These are phyloP conservation scores for Hesperophylax magnus DNA, from an alignment of 1,140 invertebrate species.

Conservation along the genomic window DNA sequence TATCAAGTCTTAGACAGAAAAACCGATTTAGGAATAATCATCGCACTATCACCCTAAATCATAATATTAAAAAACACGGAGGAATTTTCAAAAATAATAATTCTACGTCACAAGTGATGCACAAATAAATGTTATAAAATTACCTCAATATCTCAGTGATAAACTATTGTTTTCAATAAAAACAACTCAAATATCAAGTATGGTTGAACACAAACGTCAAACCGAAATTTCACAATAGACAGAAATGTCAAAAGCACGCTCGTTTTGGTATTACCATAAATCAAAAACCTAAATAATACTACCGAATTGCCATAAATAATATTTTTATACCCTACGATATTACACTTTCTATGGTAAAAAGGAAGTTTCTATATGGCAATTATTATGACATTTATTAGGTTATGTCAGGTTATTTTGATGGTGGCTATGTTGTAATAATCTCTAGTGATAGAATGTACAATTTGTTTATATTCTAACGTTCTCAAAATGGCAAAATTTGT, in stretches of 20 bases:
- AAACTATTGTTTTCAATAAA: too few relatives aligned
- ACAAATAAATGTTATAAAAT: too few relatives aligned
- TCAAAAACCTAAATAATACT: not conserved
- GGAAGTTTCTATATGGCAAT: not conserved
- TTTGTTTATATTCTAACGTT: slow-evolving; percentile 19
- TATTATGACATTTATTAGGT: slow-evolving; percentile 11
- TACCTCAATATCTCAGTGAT: too few relatives aligned
- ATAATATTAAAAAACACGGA: too few relatives aligned
- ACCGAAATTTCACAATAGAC: slow-evolving; percentile 23
- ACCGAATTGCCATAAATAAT: too few relatives aligned
- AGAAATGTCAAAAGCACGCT: slow-evolving; percentile 46
- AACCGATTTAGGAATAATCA: too few relatives aligned
- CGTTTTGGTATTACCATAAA: slow-evolving; percentile 12
- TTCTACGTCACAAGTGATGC: too few relatives aligned
- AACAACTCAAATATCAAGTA: not conserved
- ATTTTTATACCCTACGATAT: too few relatives aligned
- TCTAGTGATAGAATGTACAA: not conserved
- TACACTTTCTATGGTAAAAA: too few relatives aligned
- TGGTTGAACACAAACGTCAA: slow-evolving; percentile 15
- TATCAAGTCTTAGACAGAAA: too few relatives aligned
- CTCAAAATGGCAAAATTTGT: slow-evolving; percentile 17
- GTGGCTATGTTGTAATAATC: not conserved
- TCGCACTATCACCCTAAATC: too few relatives aligned
- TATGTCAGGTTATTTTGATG: not conserved
- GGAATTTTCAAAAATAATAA: too few relatives aligned